Base-by-base conservation (phyloP, 2,113 vertebrate genomes). In the Myotis yumanensis region DNA sequence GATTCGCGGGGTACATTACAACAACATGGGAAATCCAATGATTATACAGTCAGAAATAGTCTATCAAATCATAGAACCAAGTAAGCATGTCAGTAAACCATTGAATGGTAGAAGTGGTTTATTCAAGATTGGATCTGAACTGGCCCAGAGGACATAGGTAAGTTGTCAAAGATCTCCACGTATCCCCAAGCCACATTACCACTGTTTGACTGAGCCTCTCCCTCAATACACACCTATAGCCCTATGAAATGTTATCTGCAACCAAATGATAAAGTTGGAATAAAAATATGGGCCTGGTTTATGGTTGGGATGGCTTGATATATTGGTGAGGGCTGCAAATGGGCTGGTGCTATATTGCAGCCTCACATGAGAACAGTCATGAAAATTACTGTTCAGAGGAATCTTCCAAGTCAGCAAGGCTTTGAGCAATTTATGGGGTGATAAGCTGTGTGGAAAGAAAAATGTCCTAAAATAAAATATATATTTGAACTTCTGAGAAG, bases 281-380 rank as follows among this genome's bases (percentile, higher is more conserved):
- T 57, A 66, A 40, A 62, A 83, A 52, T 35, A 2, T 75, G 11
- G 5, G n/a, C 57, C 4, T 37, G 23, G 10, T n/a, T 54, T 20
- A 12, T 73, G 40, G 12, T 48, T 35, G 11, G 59, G 30, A 35
- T 51, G 37, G 12, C 11, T 77, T 43, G 14, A 18, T 72, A 35
- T 62, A n/a, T 59, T 76, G 28, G 6, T 16, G 62, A 54, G 1
- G 4, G 32, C 35, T 90, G n/a, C 37, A 69, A 59, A 22, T 32
- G 4, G 3, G 57, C 2, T 48, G 11, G 5, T 48, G 5, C 1
- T 85, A 2, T 1, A 28, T n/a, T 43, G 10, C 0, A 81, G n/a
- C 7, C 59, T 86, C 23, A 10, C 0, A 17, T 5, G 4, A 9
- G 3, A 35, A 87, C 11, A 37, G 2, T 46, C 7, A 11, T 90